Base-by-base conservation (phyloP, 2,797 vertebrate species). In the Arctocebus calabarensis region DNA sequence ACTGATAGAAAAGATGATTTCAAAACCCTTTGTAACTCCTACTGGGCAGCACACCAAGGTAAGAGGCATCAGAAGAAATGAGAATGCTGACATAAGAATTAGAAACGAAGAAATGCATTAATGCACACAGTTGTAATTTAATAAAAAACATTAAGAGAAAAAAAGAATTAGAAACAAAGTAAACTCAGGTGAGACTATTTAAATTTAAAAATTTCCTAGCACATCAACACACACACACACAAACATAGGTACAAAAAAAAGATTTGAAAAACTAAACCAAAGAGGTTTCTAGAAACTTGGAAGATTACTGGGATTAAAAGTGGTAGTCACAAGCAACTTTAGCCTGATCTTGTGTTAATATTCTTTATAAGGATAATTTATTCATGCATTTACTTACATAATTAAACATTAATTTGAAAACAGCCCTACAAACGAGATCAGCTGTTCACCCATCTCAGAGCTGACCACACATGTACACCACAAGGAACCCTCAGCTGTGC, bases 381-480 rank as follows among this genome's bases (percentile, higher is more conserved):
- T n/a, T 92, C 48, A 70, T 22, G 7, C 13, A 74, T 40, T 73
- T 66, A 40, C 10, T 83, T 77, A 45, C 22, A 48, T 59, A 43
- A 85, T 34, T 89, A 66, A 88, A 88, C 70, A 86, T 52, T 94
- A 20, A 73, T 32, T 71, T 77, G 23, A 68, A 77, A 57, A 40
- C 12, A 79, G 89, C 57, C 61, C 59, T 71, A n/a, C 37, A 81
- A 62, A 37, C 48, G 29, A 91, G 48, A 40, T 22, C 29, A 78
- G 19, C 12, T 45, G 37, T 55, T 64, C n/a, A 7, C 23, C 13
- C 12, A 23, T 55, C 73, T 71, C 55, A 37, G 16, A 62, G 45
- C 7, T 73, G 59, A 52, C 29, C 7, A 14, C 14, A 7, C 6
- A 29, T n/a, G 8, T 20, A 1, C 13, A 17, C 32, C 37, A 88